Evolutionary conservation across 2,888 invertebrate genomes (phyloP).

Genomic region (Agapostemon virescens): DNA sequence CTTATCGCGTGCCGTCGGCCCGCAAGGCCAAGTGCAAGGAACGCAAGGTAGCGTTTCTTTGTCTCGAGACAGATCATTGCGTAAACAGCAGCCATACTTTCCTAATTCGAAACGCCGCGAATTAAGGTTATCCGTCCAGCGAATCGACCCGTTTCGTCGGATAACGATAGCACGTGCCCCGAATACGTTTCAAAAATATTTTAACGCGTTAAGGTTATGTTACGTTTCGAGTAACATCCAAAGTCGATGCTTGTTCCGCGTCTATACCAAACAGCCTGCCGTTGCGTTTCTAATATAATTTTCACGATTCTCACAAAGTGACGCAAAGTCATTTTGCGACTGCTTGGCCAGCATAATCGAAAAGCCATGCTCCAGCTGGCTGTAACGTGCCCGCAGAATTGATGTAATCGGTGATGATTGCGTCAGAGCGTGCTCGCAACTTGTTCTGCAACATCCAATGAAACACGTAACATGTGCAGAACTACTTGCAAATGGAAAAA

Average conservation of each 20-base stretch:
- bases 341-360: constrained; percentile 3
- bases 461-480: background rate
- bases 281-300: background rate
- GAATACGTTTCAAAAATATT: no score
- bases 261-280: background rate
- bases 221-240: background rate
- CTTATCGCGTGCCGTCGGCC: constrained; percentile 71
- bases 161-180: no score
- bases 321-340: background rate
- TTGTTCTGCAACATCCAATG: background rate
- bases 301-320: background rate
- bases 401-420: constrained; percentile 18
- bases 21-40: constrained; percentile 63
- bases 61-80: background rate
- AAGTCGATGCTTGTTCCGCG: background rate
- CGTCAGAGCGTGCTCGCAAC: background rate
- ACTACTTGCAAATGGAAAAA: background rate
- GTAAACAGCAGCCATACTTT: background rate
- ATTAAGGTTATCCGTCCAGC: no score
- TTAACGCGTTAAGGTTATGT: no score
- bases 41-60: constrained; percentile 45
- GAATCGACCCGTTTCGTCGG: no score
- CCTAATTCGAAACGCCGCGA: background rate
- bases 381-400: background rate
- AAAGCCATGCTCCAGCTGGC: background rate